phyloP scores from a whole-genome alignment of 2,797 vertebrate genomes.

The Gephyroberyx darwinii region DNA sequence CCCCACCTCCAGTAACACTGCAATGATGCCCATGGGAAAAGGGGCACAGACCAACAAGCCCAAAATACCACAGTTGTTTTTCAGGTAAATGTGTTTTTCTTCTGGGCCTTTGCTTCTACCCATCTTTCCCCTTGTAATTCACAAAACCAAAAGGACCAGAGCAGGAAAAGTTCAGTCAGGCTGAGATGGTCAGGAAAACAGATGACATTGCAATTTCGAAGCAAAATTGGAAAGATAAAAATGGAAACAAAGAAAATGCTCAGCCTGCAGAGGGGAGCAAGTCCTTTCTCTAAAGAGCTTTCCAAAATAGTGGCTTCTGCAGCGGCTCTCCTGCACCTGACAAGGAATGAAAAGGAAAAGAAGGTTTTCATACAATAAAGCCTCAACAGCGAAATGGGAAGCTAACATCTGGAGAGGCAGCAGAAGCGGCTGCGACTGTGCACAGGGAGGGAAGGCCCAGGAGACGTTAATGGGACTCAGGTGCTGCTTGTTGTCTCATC shows the following conservation, averaged over 20 bases:
- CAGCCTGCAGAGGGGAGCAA: conserved; percentile 37
- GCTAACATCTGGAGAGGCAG: conserved; percentile 58
- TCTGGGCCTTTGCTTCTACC: conserved; percentile 13
- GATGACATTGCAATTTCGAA: conserved; percentile 56
- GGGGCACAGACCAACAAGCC: conserved; percentile 2
- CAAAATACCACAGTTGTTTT: conserved; percentile 16
- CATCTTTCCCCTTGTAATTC: conserved; percentile 26
- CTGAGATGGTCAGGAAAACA: conserved; percentile 32
- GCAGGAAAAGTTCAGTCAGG: conserved; percentile 45
- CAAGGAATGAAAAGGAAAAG: conserved; percentile 46
- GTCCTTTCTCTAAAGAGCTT: conserved; percentile 42
- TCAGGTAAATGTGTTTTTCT: conserved; percentile 27
- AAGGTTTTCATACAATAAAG: conserved; percentile 61
- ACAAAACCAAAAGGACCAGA: conserved; percentile 37
- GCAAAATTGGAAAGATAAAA: conserved; percentile 57
- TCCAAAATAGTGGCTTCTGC: conserved; percentile 35
- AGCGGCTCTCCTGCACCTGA: conserved; percentile 26
- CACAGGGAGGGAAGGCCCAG: conserved; percentile 32
- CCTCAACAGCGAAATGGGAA: conserved; percentile 48
- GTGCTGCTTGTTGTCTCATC: conserved; percentile 73
- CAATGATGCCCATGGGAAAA: background rate
- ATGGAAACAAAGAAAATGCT: conserved; percentile 56
- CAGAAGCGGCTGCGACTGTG: conserved; percentile 39
- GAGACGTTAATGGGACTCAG: conserved; percentile 77
- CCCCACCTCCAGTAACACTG: background rate